Percentiles rank a stretch among this genome's conserved stretches.
These are phyloP conservation scores for Gadopsis marmoratus DNA, from an alignment of 2,797 vertebrate genomes.

Conservation along the genomic window DNA sequence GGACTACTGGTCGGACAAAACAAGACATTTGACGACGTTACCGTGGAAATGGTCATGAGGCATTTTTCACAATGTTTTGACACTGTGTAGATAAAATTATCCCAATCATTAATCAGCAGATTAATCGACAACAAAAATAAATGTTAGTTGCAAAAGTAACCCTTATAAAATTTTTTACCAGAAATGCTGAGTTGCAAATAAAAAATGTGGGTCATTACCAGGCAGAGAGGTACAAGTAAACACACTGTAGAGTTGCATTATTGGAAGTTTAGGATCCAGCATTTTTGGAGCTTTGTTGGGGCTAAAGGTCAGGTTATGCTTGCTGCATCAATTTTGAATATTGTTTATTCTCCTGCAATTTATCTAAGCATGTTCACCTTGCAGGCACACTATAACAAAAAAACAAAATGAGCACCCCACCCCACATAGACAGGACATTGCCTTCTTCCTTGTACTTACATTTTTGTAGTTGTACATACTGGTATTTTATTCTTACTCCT, in stretches of 20 bases:
- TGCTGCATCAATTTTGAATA: not conserved
- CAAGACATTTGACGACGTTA: not conserved
- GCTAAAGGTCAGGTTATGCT: slow-evolving; percentile 5
- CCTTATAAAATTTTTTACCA: not conserved
- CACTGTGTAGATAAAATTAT: not conserved
- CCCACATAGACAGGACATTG: not conserved
- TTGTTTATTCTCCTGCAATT: not conserved
- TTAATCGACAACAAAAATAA: not conserved
- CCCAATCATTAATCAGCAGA: not conserved
- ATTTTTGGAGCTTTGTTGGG: not conserved
- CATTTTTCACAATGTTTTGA: not conserved
- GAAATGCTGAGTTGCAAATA: not conserved
- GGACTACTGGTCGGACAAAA: not conserved
- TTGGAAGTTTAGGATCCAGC: not conserved
- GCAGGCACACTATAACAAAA: not conserved
- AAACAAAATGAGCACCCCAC: not conserved
- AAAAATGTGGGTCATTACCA: not conserved
- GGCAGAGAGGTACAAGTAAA: not conserved
- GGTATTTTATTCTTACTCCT: slow-evolving; percentile 1
- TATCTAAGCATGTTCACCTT: not conserved
- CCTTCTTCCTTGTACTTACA: not conserved
- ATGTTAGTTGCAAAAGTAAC: not conserved
- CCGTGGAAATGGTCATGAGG: not conserved
- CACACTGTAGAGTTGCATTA: not conserved
- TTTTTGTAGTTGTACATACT: not conserved